Evolutionary conservation across 1,140 invertebrate genomes (phyloP).

Genomic region (Cydia pomonella): DNA sequence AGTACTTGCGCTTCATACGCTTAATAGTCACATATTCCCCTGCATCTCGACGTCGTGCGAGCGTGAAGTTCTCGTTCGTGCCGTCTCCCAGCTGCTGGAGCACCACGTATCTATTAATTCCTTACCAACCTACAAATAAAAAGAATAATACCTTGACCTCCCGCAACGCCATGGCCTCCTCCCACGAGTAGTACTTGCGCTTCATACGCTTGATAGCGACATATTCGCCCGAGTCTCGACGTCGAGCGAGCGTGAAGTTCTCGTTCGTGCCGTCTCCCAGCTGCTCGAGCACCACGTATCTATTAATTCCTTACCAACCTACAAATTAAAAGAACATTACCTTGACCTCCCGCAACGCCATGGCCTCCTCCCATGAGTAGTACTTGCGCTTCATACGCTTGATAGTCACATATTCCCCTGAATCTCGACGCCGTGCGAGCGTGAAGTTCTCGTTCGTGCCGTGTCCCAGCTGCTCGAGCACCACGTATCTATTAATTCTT

Average conservation of each 20-base stretch:
- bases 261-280: conserved; percentile 99
- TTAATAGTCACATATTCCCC: conserved; percentile 99
- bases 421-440: conserved; percentile 96
- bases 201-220: conserved; percentile 99
- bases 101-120: conserved; percentile 97
- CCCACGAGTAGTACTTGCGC: conserved; percentile 99
- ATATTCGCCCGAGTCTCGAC: conserved; percentile 98
- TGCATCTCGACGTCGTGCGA: conserved; percentile 97
- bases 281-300: conserved; percentile 97
- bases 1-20: conserved; percentile 99
- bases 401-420: conserved; percentile 99
- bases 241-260: conserved; percentile 96
- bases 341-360: conserved; percentile 98
- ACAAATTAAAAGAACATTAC: background rate
- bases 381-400: conserved; percentile 99
- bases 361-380: conserved; percentile 99
- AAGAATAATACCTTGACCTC: conserved; percentile 93
- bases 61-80: conserved; percentile 98
- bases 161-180: conserved; percentile 98
- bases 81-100: conserved; percentile 98
- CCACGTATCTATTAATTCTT: conserved; percentile 96
- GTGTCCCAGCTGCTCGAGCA: conserved; percentile 97
- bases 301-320: conserved; percentile 86
- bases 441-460: conserved; percentile 99
- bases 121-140: conserved; percentile 32